These are phyloP conservation scores for Hypselothyrea guttata DNA, from an alignment of 2,888 invertebrate species.

Conservation along the genomic window DNA sequence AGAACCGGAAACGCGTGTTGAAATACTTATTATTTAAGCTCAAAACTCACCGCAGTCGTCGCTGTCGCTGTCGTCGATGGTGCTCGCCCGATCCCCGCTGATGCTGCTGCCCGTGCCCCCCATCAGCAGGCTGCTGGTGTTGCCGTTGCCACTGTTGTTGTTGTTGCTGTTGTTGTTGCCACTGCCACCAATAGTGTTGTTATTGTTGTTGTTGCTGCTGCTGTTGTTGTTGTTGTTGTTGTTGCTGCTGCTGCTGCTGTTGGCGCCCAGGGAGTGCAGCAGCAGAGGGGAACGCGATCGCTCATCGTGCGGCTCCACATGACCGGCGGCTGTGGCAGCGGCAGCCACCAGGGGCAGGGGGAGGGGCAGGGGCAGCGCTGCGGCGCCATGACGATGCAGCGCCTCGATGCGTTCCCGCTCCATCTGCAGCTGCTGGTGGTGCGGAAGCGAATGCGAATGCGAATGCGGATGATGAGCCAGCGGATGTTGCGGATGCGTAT, in stretches of 20 bases:
- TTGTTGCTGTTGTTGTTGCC: slow-evolving; percentile 45
- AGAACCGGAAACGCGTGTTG: too few species aligned
- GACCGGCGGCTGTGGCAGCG: slow-evolving; percentile 13
- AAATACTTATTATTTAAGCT: too few species aligned
- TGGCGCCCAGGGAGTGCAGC: slow-evolving; percentile 53
- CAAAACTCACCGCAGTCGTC: slow-evolving; percentile 80
- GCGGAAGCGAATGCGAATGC: slow-evolving; percentile 57
- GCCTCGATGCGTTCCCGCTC: slow-evolving; percentile 64
- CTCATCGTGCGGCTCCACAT: slow-evolving; percentile 70
- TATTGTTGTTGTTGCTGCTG: slow-evolving; percentile 29
- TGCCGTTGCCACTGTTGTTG: slow-evolving; percentile 49
- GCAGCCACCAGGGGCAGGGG: slow-evolving; percentile 21
- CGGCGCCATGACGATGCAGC: slow-evolving; percentile 63
- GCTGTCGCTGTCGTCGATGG: slow-evolving; percentile 82
- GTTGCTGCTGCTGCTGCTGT: slow-evolving; percentile 37
- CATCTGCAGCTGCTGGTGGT: slow-evolving; percentile 72
- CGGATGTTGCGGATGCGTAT: slow-evolving; percentile 48
- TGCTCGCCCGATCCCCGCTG: slow-evolving; percentile 81
- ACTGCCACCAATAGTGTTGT: slow-evolving; percentile 32
- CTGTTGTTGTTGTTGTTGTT: slow-evolving; percentile 34
- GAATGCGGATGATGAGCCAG: slow-evolving; percentile 33
- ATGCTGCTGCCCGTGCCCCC: slow-evolving; percentile 77
- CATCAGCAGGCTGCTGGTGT: slow-evolving; percentile 49
- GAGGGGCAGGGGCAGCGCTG: slow-evolving; percentile 21
- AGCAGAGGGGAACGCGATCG: slow-evolving; percentile 81